Base-by-base conservation (phyloP, 2,888 invertebrate genomes). In the Sinopyrophorus schimmeli region DNA sequence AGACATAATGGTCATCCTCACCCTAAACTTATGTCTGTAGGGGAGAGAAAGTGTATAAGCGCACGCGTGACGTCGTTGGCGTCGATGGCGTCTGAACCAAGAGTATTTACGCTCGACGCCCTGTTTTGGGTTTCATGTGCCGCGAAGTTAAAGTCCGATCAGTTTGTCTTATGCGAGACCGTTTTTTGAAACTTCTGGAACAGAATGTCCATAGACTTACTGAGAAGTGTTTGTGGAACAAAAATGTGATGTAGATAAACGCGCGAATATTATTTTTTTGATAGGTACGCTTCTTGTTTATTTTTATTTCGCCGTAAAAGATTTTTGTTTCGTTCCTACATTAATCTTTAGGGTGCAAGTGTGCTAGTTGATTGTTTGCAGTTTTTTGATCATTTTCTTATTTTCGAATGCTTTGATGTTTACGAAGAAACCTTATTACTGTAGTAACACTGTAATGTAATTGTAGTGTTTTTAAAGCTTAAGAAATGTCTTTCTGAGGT, bases 61-160 rank as follows among this genome's bases (percentile, higher is more conserved):
- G 51, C 51, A 55, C 43, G 57, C 55, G 50, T 53, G 39, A 48
- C 54, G 41, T 41, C 47, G 40, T 16, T 34, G 47, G 28, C 50
- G 50, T 46, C 54, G 49, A 52, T 49, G 53, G 46, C 53, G 47
- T 43, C 42, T 49, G 47, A 51, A 31, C 42, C 42, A 57, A 52
- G 52, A 52, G 50, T 43, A 57, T 47, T 53, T 47, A 53, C 48
- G 47, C 54, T 49, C 53, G 57, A 55, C 57, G 54, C 57, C 57
- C 51, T 51, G 44, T 50, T 50, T 41, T 14, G 35, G 35, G 46
- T 35, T 52, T 52, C 35, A 41, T 52, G 42, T 52, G 46, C 31
- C 30, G 46, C 35, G 18, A 30, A 23, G 47, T 35, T 37, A n/a
- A 17, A 41, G 35, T 47, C 24, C 28, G 35, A 28, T 28, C 30